Base-by-base conservation (phyloP, 1,140 invertebrate genomes). In the Plectrocnemia conspersa region DNA sequence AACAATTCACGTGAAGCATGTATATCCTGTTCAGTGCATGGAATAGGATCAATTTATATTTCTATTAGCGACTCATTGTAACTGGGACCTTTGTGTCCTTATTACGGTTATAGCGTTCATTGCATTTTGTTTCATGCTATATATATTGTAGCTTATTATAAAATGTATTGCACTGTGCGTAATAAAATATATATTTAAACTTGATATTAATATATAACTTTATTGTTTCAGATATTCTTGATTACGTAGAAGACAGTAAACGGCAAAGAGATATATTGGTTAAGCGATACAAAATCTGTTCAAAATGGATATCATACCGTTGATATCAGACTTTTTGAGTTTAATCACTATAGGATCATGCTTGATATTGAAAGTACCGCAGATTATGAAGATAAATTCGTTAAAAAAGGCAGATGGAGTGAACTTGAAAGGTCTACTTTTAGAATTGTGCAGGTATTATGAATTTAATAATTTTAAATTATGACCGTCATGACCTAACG, bases 361-460 rank as follows among this genome's bases (percentile, higher is more conserved):
- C 68, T 74, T 84, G 24, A 71, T 85, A 52, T 66, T 84, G 58
- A 87, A 87, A 75, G 73, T 86, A 41, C 85, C 85, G 2, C 85
- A 87, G 72, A 86, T 87, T 57, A 64, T 80, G 36, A 78, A 76
- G 54, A 64, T 87, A 38, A 57, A 75, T 32, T 72, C 75, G 55
- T 65, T 78, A 22, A 77, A 81, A 66, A 79, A 77, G 32, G 78
- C 80, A 7, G 72, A 74, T 56, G 81, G 82, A 18, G 79, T 87
- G 15, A 84, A 80, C 58, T 59, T 81, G 44, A 64, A 79, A 55
- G 77, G 81, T 29, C 68, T 87, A 54, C 56, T 82, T 13, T 71
- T 86, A 73, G 85, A 86, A 70, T 68, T 86, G 15, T 72, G 69
- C 45, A 84, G 83, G 84, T 85, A 69, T 54, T 61, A 22, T 24